Evolutionary conservation across 2,113 vertebrate species (phyloP), one percentile per base, ranked within the genome.

Genomic region (Geococcyx californianus): DNA sequence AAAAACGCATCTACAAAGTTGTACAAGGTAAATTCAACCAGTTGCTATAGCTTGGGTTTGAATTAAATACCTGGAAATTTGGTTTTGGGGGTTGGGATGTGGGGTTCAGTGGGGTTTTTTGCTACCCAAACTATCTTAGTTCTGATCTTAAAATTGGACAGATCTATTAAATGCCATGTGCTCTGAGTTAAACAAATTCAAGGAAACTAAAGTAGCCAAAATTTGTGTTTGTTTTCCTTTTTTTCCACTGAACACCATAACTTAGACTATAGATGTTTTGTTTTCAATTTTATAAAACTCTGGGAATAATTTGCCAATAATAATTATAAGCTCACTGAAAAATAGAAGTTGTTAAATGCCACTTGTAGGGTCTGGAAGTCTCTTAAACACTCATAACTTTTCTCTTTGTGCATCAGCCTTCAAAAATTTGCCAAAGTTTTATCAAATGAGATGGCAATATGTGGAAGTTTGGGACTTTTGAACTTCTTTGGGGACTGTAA

Each of bases 1-100:
- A 86, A 76, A 78, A 45, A 59, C 19, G n/a, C 11, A 52, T 10
- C 11, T 63, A 40, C 16, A 25, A 55, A 47, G 8, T 42, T 67
- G 3, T 23, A 55, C 13, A 20, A 45, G 2, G 34, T 59, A 72
- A 79, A 82, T 45, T 13, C 9, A 79, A 16, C 8, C 42, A 36
- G 10, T 10, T 76, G 16, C 3, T 8, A 63, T 36, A 45, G 5
- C 8, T 9, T 76, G 17, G 19, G 11, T 88, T 83, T 75, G 23
- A 11, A 55, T 42, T 83, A 88, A 34, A 34, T 52, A 25, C 29
- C 49, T 80, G 14, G 9, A 51, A 0, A 34, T 36, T 75, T 66
- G 3, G 1, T 36, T n/a, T 54, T 59, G 33, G 8, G 4, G 4
- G 5, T 60, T 70, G 36, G 8, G 4, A 1, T 51, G 8, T 55